Percentiles rank a stretch among this genome's conserved stretches.
These are phyloP conservation scores for Nycticorax nycticorax DNA, from an alignment of 2,113 vertebrate species.

Conservation along the genomic window DNA sequence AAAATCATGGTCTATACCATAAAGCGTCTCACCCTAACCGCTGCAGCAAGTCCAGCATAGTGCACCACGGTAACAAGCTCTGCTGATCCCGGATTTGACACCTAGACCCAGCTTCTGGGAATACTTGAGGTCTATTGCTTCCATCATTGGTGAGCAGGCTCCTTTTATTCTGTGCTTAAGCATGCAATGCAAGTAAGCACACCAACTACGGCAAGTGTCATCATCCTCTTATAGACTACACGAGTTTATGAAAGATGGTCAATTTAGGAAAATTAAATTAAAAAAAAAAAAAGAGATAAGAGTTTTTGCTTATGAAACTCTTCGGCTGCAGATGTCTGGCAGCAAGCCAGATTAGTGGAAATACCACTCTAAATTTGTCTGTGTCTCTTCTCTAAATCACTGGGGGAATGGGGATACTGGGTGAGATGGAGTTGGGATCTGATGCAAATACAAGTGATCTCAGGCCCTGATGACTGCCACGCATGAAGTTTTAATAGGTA, in stretches of 20 bases:
- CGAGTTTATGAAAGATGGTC: not conserved
- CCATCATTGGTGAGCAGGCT: fast-evolving
- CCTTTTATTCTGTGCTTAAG: not conserved
- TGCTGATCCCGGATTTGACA: fast-evolving
- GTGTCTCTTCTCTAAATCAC: not conserved
- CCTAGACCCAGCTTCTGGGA: not conserved
- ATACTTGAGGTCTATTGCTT: not conserved
- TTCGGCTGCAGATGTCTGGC: not conserved
- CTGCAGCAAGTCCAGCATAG: not conserved
- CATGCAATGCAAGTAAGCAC: not conserved
- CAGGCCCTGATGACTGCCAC: not conserved
- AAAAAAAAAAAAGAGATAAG: not conserved
- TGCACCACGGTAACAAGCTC: not conserved
- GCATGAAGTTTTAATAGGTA: not conserved
- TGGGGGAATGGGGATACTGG: not conserved
- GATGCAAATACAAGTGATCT: not conserved
- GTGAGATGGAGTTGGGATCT: not conserved
- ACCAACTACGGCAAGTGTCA: not conserved
- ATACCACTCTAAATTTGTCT: not conserved
- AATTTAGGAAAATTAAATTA: not conserved
- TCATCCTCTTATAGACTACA: not conserved
- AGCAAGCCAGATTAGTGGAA: not conserved
- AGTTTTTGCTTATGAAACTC: not conserved
- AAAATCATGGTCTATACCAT: too few species aligned
- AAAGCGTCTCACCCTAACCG: not conserved